These are phyloP conservation scores for Ciconia stormi DNA, from an alignment of 2,113 vertebrate species.

Conservation along the genomic window DNA sequence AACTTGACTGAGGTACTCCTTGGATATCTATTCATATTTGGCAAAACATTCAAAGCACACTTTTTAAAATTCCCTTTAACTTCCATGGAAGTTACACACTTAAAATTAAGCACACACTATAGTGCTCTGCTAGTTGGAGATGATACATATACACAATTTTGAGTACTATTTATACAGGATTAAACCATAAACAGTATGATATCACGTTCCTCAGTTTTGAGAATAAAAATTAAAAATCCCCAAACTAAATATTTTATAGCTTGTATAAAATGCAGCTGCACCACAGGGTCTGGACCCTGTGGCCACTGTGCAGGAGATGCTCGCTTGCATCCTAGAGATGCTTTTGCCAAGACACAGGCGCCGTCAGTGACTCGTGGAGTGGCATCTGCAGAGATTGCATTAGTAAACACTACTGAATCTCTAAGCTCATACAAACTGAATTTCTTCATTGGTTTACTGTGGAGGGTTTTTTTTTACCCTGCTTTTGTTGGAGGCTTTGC, in stretches of 20 bases:
- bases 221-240: constrained; percentile 27
- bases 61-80: background rate
- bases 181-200: background rate
- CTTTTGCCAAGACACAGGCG: background rate
- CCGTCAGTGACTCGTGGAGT: background rate
- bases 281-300: background rate
- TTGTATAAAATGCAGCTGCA: background rate
- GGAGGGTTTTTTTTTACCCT: background rate
- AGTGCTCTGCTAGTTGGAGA: background rate
- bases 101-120: background rate
- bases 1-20: background rate
- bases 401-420: background rate
- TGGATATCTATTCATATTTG: background rate
- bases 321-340: background rate
- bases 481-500: background rate
- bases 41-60: background rate
- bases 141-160: background rate
- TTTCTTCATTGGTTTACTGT: background rate
- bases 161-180: background rate
- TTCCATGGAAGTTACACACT: background rate
- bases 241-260: background rate
- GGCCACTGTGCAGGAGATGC: background rate
- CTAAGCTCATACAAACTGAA: background rate
- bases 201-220: background rate
- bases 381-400: background rate